Percentiles rank a stretch among this genome's conserved stretches.
phyloP scores from a whole-genome alignment of 2,113 vertebrate genomes.

The Sylvilagus bachmani region DNA sequence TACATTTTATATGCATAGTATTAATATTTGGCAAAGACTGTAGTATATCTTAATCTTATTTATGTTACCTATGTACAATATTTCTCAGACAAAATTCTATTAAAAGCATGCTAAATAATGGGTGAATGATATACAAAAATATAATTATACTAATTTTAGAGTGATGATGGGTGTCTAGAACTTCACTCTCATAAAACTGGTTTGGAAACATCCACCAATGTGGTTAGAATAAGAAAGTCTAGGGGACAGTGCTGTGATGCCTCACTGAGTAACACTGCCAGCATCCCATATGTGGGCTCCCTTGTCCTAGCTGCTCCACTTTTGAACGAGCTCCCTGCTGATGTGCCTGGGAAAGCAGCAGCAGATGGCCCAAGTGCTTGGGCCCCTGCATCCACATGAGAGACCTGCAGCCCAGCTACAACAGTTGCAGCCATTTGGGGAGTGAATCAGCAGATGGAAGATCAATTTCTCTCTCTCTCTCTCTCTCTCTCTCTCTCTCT shows the following conservation, averaged over 20 bases:
- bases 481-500: too few species aligned
- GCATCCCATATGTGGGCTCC: too few species aligned
- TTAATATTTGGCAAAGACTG: not conserved
- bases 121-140: slow-evolving; percentile 16
- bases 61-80: not conserved
- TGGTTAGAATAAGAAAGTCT: not conserved
- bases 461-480: too few species aligned
- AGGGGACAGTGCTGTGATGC: not conserved
- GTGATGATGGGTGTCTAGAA: not conserved
- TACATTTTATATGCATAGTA: not conserved
- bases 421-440: too few species aligned
- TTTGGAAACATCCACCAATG: not conserved
- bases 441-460: too few species aligned
- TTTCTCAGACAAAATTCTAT: not conserved
- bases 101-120: not conserved
- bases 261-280: too few species aligned
- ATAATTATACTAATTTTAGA: slow-evolving; percentile 18
- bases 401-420: too few species aligned
- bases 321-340: too few species aligned
- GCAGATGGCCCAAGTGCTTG: too few species aligned
- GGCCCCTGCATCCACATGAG: too few species aligned
- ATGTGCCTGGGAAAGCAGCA: too few species aligned
- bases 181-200: not conserved
- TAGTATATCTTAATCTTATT: slow-evolving; percentile 6
- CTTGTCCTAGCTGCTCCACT: too few species aligned